Base-by-base conservation (phyloP, 2,113 vertebrate genomes). In the Labrus mixtus region DNA sequence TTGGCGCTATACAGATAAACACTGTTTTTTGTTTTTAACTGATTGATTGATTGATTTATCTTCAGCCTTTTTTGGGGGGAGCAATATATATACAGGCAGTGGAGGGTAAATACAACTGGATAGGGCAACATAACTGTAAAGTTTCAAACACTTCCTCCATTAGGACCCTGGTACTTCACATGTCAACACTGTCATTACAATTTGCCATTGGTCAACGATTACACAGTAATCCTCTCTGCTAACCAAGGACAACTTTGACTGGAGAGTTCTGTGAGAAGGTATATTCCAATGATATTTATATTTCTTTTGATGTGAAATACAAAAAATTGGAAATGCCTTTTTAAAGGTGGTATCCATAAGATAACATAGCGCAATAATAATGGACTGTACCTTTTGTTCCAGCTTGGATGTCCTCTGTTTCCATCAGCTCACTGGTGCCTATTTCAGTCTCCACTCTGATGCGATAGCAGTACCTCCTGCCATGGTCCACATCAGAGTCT, bases 401-500 rank as follows among this genome's bases (percentile, higher is more conserved):
- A 53, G 95, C 92, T 85, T 96, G 94, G 85, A 97, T 93, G 63
- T 97, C 96, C 8, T 94, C 93, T 0, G 97, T 97, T 70, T 96
- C 95, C 93, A 98, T 93, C 0, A 94, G 37, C 0, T 97, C 94
- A 1, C 97, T 95, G 2, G 19, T 68, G 9, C 96, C 97, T 79
- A 97, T 95, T 0, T 95, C 90, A 8, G 91, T 97, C 87, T 95
- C 87, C 0, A 95, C 96, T 81, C 90, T 92, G 90, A 98, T 94
- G 3, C 95, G 96, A 87, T 97, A 98, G 87, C 94, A 90, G 76
- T 97, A 98, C 86, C 93, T 96, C 68, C 25, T 90, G 53, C 96
- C 96, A n/a, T 90, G 94, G 46, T 98, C 96, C 48, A 96, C 94
- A 37, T 93, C 90, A 12, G n/a, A 60, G 0, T 95, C 96, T 0